Percentiles rank a stretch among this genome's conserved stretches.
Evolutionary conservation across 2,797 vertebrate genomes (phyloP).

Genomic region (Etheostoma nigrum): DNA sequence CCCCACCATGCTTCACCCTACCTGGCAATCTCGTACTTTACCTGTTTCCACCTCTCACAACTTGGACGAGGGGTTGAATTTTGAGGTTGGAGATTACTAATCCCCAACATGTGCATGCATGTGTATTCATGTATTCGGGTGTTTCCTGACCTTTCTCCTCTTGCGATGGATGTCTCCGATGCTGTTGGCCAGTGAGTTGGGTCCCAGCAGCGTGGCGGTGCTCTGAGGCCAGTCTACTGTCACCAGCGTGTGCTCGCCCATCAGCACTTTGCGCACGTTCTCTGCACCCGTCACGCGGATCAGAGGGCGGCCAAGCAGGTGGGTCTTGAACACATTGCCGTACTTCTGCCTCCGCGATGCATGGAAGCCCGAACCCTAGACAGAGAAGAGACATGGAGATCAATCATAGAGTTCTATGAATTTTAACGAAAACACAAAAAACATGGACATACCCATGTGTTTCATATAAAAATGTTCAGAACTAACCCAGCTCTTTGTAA

Average conservation of each 20-base stretch:
- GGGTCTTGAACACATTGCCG: conserved; percentile 97
- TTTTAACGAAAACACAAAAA: no score
- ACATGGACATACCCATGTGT: no score
- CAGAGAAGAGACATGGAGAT: background rate
- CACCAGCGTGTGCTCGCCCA: conserved; percentile 96
- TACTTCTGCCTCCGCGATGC: conserved; percentile 94
- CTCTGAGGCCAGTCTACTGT: conserved; percentile 97
- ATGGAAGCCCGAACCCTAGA: conserved; percentile 93
- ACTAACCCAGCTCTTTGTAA: no score
- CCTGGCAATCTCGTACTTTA: no score
- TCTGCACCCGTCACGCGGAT: conserved; percentile 95
- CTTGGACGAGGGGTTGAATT: no score
- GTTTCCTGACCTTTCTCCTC: conserved; percentile 91
- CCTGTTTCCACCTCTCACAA: no score
- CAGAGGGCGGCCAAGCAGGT: conserved; percentile 93
- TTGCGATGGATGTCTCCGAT: conserved; percentile 96
- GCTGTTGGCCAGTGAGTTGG: conserved; percentile 96
- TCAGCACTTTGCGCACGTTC: conserved; percentile 94
- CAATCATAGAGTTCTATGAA: background rate
- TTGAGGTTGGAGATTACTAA: no score
- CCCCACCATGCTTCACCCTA: no score
- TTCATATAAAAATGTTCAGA: no score
- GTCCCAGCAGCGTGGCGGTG: conserved; percentile 93
- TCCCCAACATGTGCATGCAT: background rate
- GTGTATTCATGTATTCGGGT: background rate